A percentile compares a stretch with the other conserved stretches of the same genome.
These are phyloP conservation scores for Cryptotermes secundus DNA, from an alignment of 1,140 invertebrate species.

Conservation along the genomic window DNA sequence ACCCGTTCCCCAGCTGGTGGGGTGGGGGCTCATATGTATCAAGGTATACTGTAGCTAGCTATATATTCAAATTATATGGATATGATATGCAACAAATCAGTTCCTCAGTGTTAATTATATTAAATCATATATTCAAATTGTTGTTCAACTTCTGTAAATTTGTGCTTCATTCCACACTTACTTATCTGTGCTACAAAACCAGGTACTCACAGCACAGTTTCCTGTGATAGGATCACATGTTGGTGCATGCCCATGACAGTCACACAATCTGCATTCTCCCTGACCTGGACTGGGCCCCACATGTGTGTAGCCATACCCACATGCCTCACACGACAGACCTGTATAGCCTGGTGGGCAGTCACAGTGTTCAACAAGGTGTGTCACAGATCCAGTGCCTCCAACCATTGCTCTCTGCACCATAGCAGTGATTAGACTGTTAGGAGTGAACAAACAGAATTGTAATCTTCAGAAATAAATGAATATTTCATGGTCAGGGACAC, in stretches of 20 bases:
- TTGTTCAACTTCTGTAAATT: too few species aligned
- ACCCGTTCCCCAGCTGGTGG: too few species aligned
- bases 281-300: conserved; percentile 57
- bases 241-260: conserved; percentile 86
- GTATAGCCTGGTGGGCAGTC: conserved; percentile 62
- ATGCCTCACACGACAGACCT: conserved; percentile 82
- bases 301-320: conserved; percentile 81
- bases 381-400: conserved; percentile 30
- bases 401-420: conserved; percentile 31
- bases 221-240: conserved; percentile 77
- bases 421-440: conserved; percentile 36
- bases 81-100: too few species aligned
- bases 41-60: too few species aligned
- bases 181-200: background rate
- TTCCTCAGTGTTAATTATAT: too few species aligned
- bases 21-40: too few species aligned
- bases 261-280: conserved; percentile 75
- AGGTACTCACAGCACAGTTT: conserved; percentile 68
- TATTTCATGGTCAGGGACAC: too few species aligned
- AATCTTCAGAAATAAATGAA: too few species aligned
- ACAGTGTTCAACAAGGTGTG: conserved; percentile 55
- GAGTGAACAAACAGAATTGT: background rate
- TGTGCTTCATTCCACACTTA: too few species aligned
- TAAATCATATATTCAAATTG: too few species aligned
- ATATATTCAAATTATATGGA: too few species aligned